phyloP scores from a whole-genome alignment of 2,888 invertebrate genomes.

The Heliconius aoede region DNA sequence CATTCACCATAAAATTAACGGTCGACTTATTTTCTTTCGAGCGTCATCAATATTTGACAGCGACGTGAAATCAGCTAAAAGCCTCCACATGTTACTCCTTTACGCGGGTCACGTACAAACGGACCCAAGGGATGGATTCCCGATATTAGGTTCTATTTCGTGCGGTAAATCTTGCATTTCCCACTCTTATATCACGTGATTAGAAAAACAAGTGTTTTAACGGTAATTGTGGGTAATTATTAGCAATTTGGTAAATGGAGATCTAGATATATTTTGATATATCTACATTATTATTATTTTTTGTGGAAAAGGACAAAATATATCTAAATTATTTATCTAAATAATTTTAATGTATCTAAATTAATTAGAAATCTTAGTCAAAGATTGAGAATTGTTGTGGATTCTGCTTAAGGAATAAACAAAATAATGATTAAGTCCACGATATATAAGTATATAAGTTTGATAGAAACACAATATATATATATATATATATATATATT shows the following conservation, averaged over 20 bases:
- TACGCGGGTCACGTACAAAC: conserved; percentile 60
- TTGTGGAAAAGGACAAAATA: no score
- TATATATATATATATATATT: no score
- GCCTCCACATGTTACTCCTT: conserved; percentile 44
- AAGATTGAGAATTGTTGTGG: neutral
- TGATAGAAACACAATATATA: no score
- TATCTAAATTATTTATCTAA: no score
- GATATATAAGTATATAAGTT: no score
- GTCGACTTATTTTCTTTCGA: conserved; percentile 16
- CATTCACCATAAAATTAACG: conserved; percentile 1
- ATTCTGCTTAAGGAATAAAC: neutral
- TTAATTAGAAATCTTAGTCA: neutral
- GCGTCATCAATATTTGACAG: conserved; percentile 30
- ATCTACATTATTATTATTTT: no score
- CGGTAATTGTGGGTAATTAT: conserved; percentile 29
- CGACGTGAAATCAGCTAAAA: conserved; percentile 40
- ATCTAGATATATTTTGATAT: neutral
- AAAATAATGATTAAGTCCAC: no score
- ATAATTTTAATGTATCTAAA: no score
- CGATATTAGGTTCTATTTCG: conserved; percentile 58
- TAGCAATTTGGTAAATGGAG: conserved; percentile 20
- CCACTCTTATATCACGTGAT: conserved; percentile 55
- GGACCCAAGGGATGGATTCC: conserved; percentile 55
- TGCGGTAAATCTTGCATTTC: conserved; percentile 53
- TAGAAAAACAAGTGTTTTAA: conserved; percentile 41